Conservation (phyloP, 2,113 vertebrate genomes). For the Gulo gulo region DNA sequence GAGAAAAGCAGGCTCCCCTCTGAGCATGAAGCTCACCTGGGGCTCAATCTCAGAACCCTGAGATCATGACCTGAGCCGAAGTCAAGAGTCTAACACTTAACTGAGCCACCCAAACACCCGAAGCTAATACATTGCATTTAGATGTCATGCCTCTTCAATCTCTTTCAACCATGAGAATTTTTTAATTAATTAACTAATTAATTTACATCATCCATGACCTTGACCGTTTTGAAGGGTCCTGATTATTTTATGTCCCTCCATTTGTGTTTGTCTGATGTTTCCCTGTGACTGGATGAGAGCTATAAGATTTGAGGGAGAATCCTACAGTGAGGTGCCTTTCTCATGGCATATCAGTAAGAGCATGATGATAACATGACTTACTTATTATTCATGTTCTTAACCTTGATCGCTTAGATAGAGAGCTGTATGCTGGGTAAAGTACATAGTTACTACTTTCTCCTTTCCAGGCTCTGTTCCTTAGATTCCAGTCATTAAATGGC, state of each 20-base stretch:
- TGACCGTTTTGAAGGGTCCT: background rate
- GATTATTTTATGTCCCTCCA: background rate
- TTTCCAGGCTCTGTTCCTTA: background rate
- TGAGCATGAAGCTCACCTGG: background rate
- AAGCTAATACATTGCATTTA: background rate
- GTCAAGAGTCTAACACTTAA: background rate
- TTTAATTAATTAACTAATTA: background rate
- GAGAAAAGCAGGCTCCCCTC: background rate
- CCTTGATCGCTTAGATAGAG: background rate
- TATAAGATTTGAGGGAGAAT: background rate
- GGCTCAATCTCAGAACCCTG: background rate
- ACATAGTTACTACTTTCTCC: background rate
- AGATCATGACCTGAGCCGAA: background rate
- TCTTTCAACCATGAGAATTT: background rate
- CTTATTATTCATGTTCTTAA: background rate
- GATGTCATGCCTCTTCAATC: background rate
- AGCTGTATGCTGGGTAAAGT: background rate
- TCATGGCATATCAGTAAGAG: rapidly evolving
- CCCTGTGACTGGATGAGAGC: background rate
- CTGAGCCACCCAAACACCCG: background rate
- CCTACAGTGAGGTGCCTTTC: background rate
- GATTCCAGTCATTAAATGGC: background rate
- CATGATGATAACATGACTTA: background rate
- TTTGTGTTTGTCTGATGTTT: background rate
- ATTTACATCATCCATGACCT: background rate